Evolutionary conservation across 1,140 invertebrate species (phyloP), one percentile per base, ranked within the genome.

Genomic region (Ceratosolen solmsi): DNA sequence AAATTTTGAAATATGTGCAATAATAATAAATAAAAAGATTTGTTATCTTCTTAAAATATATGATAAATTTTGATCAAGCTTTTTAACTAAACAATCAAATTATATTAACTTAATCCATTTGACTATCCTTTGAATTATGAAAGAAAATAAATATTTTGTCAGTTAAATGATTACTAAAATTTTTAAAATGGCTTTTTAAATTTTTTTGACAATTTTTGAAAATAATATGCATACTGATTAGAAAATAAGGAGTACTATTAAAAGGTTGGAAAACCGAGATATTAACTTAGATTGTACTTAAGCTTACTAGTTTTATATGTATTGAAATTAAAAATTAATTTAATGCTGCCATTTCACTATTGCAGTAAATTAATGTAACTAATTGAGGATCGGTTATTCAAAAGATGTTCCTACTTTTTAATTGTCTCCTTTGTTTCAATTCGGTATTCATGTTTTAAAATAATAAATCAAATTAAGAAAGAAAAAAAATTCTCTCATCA

Each of bases 41-140:
- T 82, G 63, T 80, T 82, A 60, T 74, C 68, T 84, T 84, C 78
- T 84, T 84, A 27, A 84, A 82, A 80, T 74, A 80, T 77, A 76
- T 30, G 33, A 75, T 65, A 73, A 72, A 80, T 82, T 77, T 76
- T 82, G 65, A 80, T 79, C 82, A 82, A 63, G 54, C 20, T 84
- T 84, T 83, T 83, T 84, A 84, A 79, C 56, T 63, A 63, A 78
- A 68, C 75, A 82, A 82, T 83, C n/a, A 70, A 84, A 80, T 75
- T 63, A 71, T 82, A 54, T 27, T 73, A 60, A 72, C 17, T 72
- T 58, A 54, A 27, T 36, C n/a, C 54, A 75, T 33, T 78, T 63
- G 65, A 76, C 8, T 76, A 70, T 46, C 22, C 51, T 70, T 71
- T 11, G 22, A 81, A 71, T 75, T 68, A 72, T 74, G 41, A 33